These are phyloP conservation scores for Tanypteryx hageni DNA, from an alignment of 2,888 invertebrate genomes.

Conservation along the genomic window DNA sequence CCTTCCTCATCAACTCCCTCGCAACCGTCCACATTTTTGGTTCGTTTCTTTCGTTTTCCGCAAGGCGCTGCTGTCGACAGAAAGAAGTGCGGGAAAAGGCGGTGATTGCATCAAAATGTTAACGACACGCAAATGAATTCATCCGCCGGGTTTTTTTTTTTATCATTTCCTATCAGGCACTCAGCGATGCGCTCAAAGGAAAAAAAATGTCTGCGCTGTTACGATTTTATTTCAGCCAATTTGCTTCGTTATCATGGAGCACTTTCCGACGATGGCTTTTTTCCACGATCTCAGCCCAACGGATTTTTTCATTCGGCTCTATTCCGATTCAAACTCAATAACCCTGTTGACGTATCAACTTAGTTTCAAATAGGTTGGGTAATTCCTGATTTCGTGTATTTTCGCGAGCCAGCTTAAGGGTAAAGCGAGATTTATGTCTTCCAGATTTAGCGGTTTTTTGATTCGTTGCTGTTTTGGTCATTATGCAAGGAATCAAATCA, in stretches of 20 bases:
- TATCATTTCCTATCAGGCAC: neutral
- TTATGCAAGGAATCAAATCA: no score
- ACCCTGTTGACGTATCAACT: no score
- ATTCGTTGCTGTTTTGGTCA: no score
- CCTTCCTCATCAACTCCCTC: neutral
- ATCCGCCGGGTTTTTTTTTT: slow-evolving; percentile 23
- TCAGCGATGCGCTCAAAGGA: neutral
- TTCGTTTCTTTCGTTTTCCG: neutral
- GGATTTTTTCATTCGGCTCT: no score
- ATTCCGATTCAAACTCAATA: no score
- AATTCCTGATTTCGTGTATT: no score
- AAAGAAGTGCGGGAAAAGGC: slow-evolving; percentile 14
- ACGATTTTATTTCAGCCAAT: slow-evolving; percentile 13
- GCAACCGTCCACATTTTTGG: neutral
- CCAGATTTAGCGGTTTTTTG: no score
- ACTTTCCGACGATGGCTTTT: neutral
- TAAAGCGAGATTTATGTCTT: no score
- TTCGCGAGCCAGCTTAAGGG: no score
- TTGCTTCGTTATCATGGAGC: neutral
- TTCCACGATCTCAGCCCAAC: neutral
- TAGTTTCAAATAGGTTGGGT: no score
- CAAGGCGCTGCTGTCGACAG: slow-evolving; percentile 13
- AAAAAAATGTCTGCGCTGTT: neutral
- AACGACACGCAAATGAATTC: slow-evolving; percentile 39
- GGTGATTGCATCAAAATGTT: slow-evolving; percentile 59